A percentile compares a stretch with the other conserved stretches of the same genome.
Conservation (phyloP, 1,140 invertebrate species). For the Drosophila persimilis region DNA sequence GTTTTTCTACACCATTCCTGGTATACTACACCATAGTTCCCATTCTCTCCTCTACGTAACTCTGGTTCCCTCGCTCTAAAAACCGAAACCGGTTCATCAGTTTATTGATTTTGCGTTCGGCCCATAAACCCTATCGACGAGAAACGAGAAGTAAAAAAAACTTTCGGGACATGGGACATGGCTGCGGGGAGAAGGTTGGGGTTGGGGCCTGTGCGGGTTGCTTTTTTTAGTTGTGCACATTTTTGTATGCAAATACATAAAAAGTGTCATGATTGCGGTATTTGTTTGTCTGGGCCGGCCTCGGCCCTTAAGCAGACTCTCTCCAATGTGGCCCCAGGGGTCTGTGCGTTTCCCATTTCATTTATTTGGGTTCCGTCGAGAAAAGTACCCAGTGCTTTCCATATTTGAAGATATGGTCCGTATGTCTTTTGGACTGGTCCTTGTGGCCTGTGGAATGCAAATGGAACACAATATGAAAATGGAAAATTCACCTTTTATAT, state of each 20-base stretch:
- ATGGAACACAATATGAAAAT: slow-evolving; percentile 16
- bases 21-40: too few species aligned
- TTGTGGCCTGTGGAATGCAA: slow-evolving; percentile 68
- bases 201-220: too few species aligned
- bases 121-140: slow-evolving; percentile 36
- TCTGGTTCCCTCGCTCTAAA: slow-evolving; percentile 7
- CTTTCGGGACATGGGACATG: too few species aligned
- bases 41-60: background rate
- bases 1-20: too few species aligned
- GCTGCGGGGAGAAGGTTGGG: too few species aligned
- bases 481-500: too few species aligned
- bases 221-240: too few species aligned
- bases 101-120: slow-evolving; percentile 74
- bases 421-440: slow-evolving; percentile 27
- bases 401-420: slow-evolving; percentile 71
- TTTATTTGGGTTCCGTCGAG: too few species aligned
- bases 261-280: slow-evolving; percentile 79
- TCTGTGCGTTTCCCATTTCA: too few species aligned
- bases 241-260: slow-evolving; percentile 39
- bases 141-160: too few species aligned
- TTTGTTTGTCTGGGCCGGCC: slow-evolving; percentile 61
- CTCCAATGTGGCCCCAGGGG: too few species aligned
- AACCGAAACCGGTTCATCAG: slow-evolving; percentile 51
- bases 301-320: slow-evolving; percentile 37
- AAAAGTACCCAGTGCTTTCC: slow-evolving; percentile 46